Evolutionary conservation across 2,888 invertebrate genomes (phyloP).

Genomic region (Chloroclystis v-ata): DNA sequence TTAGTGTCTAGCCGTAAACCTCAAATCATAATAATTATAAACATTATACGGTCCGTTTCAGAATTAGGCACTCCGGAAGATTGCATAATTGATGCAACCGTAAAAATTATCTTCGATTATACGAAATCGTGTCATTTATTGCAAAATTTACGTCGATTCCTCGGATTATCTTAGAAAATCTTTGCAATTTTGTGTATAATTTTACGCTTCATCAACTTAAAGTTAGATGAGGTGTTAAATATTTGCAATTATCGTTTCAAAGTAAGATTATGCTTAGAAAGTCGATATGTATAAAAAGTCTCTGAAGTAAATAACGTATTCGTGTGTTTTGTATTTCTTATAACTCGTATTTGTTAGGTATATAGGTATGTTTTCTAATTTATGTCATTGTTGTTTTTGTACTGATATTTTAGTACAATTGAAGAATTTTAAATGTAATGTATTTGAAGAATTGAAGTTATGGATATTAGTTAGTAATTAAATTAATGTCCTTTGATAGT

Average conservation of each 20-base stretch:
- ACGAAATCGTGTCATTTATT: slow-evolving; percentile 24
- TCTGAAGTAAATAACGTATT: no score
- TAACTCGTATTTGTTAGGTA: no score
- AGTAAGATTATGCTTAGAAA: slow-evolving; percentile 6
- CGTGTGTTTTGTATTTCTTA: no score
- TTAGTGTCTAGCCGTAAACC: not conserved
- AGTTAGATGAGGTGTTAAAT: slow-evolving; percentile 8
- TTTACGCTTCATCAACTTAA: slow-evolving; percentile 17
- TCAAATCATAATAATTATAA: not conserved
- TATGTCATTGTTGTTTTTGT: no score
- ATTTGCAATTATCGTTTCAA: slow-evolving; percentile 8
- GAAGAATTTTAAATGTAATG: no score
- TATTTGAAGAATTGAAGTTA: no score
- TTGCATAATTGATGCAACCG: slow-evolving; percentile 24
- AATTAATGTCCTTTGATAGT: no score
- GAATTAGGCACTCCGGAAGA: slow-evolving; percentile 20
- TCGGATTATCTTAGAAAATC: slow-evolving; percentile 22
- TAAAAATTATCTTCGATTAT: slow-evolving; percentile 26
- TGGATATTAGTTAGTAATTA: no score
- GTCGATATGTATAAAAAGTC: no score
- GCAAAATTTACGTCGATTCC: slow-evolving; percentile 23
- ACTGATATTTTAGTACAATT: no score
- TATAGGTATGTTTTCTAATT: no score
- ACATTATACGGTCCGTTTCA: slow-evolving; percentile 14
- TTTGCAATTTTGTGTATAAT: slow-evolving; percentile 18